These are phyloP conservation scores for Acanthopleura granulata DNA, from an alignment of 2,888 invertebrate genomes.

Conservation along the genomic window DNA sequence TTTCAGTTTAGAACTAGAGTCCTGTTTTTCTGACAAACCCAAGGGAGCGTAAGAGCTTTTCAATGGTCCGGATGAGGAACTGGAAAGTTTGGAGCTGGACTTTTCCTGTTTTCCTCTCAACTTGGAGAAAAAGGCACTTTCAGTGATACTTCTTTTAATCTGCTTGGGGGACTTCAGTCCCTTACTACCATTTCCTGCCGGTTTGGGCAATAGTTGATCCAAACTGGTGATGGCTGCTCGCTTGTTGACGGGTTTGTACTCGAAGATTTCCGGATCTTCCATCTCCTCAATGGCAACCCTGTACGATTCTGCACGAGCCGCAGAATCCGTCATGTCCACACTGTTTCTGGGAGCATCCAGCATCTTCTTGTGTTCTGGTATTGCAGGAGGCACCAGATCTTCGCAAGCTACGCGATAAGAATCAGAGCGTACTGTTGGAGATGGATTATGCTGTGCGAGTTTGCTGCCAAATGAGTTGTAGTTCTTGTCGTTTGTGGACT, in stretches of 20 bases:
- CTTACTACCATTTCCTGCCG: conserved; percentile 15
- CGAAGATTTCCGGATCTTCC: conserved; percentile 1
- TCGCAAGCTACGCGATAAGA: conserved; percentile 50
- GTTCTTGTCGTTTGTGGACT: too few species aligned
- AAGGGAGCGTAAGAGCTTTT: conserved; percentile 1
- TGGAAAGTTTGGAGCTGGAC: neutral
- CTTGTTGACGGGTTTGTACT: conserved; percentile 19
- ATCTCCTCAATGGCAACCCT: conserved; percentile 12
- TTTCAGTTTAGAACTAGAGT: neutral
- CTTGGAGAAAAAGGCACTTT: conserved; percentile 5
- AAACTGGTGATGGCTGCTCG: conserved; percentile 19
- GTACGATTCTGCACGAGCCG: conserved; percentile 6
- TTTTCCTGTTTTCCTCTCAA: conserved; percentile 16
- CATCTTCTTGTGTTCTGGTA: neutral
- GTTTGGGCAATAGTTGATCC: conserved; percentile 18
- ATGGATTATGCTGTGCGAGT: neutral
- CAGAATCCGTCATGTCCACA: neutral
- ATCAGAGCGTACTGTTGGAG: conserved; percentile 37
- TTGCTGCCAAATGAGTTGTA: neutral
- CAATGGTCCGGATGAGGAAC: conserved; percentile 2
- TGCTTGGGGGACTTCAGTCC: neutral
- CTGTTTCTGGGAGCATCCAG: neutral
- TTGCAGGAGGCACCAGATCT: neutral
- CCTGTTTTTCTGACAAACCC: neutral
- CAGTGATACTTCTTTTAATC: conserved; percentile 8